Percentiles rank a stretch among this genome's conserved stretches.
Conservation (phyloP, 2,797 vertebrate genomes). For the Gorsachius magnificus region DNA sequence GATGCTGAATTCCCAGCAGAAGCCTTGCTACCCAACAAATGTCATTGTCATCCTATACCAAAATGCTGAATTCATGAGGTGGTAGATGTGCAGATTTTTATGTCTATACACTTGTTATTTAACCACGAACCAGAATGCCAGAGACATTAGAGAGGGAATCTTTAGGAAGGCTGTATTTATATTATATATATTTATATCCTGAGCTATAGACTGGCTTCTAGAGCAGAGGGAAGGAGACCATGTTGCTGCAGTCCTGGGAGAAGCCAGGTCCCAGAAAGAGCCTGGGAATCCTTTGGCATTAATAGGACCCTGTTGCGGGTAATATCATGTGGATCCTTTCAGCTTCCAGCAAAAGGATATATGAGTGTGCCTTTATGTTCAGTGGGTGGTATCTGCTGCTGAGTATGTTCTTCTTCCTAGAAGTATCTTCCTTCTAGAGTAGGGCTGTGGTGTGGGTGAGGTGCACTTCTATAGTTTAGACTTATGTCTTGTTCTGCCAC, state of each 20-base stretch:
- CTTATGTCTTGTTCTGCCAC: not conserved
- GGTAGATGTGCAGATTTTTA: not conserved
- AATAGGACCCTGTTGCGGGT: not conserved
- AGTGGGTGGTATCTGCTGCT: not conserved
- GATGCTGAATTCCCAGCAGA: not conserved
- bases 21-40: not conserved
- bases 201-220: not conserved
- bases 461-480: not conserved
- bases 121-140: not conserved
- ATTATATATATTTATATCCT: not conserved
- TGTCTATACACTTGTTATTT: not conserved
- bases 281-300: not conserved
- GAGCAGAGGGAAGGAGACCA: not conserved
- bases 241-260: not conserved
- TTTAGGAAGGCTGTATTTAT: not conserved
- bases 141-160: not conserved
- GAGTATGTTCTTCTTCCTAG: not conserved
- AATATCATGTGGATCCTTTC: not conserved
- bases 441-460: not conserved
- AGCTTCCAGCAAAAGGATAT: not conserved
- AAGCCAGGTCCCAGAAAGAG: not conserved
- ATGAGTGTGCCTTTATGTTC: not conserved
- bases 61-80: not conserved
- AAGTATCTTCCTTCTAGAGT: not conserved
- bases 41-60: not conserved